Evolutionary conservation across 2,797 vertebrate species (phyloP).

Genomic region (Falco naumanni): DNA sequence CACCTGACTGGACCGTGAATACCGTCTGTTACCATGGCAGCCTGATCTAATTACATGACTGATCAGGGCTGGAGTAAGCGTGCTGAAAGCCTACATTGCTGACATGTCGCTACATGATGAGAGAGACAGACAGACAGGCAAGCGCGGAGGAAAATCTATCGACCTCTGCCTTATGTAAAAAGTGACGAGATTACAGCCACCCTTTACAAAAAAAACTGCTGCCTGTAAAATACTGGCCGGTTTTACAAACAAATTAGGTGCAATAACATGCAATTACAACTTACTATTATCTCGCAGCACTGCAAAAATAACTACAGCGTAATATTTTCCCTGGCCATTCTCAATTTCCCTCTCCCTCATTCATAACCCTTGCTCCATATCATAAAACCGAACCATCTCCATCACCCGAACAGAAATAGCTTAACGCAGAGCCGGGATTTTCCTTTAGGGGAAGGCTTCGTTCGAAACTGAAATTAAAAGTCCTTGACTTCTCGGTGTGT

Average conservation of each 20-base stretch:
- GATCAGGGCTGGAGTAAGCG: slow-evolving; percentile 78
- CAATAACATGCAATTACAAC: slow-evolving; percentile 42
- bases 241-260: not conserved
- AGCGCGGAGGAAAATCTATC: slow-evolving; percentile 32
- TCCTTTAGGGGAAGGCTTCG: slow-evolving; percentile 47
- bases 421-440: slow-evolving; percentile 25
- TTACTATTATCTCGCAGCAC: slow-evolving; percentile 53
- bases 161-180: slow-evolving; percentile 57
- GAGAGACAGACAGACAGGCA: slow-evolving; percentile 42
- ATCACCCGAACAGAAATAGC: slow-evolving; percentile 18
- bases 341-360: slow-evolving; percentile 56
- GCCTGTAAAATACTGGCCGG: slow-evolving; percentile 13
- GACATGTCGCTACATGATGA: slow-evolving; percentile 75
- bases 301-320: slow-evolving; percentile 57
- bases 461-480: slow-evolving; percentile 67
- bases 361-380: slow-evolving; percentile 54
- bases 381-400: slow-evolving; percentile 17
- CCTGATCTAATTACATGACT: slow-evolving; percentile 84
- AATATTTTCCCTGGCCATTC: slow-evolving; percentile 59
- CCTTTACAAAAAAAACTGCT: not conserved
- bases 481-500: slow-evolving; percentile 47
- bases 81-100: slow-evolving; percentile 73
- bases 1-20: slow-evolving; percentile 80
- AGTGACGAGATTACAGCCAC: slow-evolving; percentile 22
- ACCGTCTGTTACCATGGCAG: slow-evolving; percentile 85